Base-by-base conservation (phyloP, 1,140 invertebrate genomes). In the Aphis gossypii region DNA sequence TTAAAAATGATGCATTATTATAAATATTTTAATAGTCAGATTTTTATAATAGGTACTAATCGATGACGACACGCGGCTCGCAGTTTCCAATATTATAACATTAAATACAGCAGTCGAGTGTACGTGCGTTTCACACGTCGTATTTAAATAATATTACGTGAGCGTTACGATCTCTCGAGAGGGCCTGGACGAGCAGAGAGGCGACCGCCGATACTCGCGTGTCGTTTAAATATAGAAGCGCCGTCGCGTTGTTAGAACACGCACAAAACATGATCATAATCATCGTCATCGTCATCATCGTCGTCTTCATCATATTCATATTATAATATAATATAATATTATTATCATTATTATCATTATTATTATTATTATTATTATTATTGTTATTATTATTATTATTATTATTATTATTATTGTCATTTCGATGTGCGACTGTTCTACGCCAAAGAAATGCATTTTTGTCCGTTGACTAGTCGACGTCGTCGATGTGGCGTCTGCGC, bases 201-300 rank as follows among this genome's bases (percentile, higher is more conserved):
- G 21, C 35, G 20, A 88, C 51, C 46, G 56, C 44, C 44, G 38
- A 76, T n/a, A 38, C 51, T 60, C 89, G 90, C 90, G 90, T 82
- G 44, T 44, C 68, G 60, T 92, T 92, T 92, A 92, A 92, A 92
- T 92, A 82, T 92, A 92, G 84, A 82, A 25, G 54, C 20, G 23
- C 83, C 83, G 38, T 84, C 38, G 38, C 23, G 83, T 41, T 25
- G 23, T 41, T 44, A 21, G 38, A 5, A 21, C 60, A 76, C 60
- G 30, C 60, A 76, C 14, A 76, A 76, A n/a, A 76, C 60, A 76
- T n/a, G 60, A 76, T 76, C 60, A 18, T 18, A 14, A 68, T 68
- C 11, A 76, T 76, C 60, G 60, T 76, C 60, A 68, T 68, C 60
- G 60, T n/a, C 60, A 76, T 76, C 60, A 8, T 25, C 56, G 60